phyloP scores from a whole-genome alignment of 1,140 invertebrate species.

The Ceratitis capitata region DNA sequence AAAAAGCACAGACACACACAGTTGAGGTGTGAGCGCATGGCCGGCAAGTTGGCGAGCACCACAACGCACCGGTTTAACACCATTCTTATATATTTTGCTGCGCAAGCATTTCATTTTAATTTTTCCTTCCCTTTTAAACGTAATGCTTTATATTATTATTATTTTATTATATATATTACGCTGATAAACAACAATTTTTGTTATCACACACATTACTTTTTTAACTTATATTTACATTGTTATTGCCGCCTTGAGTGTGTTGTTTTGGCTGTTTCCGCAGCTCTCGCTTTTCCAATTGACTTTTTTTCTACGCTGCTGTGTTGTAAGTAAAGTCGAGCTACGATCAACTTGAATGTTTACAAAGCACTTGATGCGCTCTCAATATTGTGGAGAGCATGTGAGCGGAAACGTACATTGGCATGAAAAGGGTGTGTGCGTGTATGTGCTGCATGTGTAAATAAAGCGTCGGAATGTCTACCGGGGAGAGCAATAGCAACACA shows the following conservation, averaged over 20 bases:
- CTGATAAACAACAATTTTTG: not conserved
- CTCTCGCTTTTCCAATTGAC: not conserved
- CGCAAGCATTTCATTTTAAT: not conserved
- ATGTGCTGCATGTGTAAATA: not conserved
- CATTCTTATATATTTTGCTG: not conserved
- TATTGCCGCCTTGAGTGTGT: not conserved
- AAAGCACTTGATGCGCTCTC: not conserved
- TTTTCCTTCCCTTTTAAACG: not conserved
- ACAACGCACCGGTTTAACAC: not conserved
- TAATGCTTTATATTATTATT: too few relatives aligned
- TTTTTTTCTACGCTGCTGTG: not conserved
- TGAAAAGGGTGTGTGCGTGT: too few relatives aligned
- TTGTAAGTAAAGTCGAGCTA: not conserved
- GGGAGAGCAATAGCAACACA: not conserved
- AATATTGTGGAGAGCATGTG: not conserved
- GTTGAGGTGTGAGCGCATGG: not conserved
- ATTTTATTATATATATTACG: too few relatives aligned
- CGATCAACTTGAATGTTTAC: not conserved
- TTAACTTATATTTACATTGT: not conserved
- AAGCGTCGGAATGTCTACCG: conserved; percentile 1
- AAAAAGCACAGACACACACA: too few relatives aligned
- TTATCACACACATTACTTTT: too few relatives aligned
- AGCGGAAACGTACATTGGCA: too few relatives aligned
- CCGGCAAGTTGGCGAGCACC: not conserved
- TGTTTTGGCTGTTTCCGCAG: not conserved